A percentile compares a stretch with the other conserved stretches of the same genome.
These are phyloP conservation scores for Therioaphis trifolii DNA, from an alignment of 2,888 invertebrate genomes.

Conservation along the genomic window DNA sequence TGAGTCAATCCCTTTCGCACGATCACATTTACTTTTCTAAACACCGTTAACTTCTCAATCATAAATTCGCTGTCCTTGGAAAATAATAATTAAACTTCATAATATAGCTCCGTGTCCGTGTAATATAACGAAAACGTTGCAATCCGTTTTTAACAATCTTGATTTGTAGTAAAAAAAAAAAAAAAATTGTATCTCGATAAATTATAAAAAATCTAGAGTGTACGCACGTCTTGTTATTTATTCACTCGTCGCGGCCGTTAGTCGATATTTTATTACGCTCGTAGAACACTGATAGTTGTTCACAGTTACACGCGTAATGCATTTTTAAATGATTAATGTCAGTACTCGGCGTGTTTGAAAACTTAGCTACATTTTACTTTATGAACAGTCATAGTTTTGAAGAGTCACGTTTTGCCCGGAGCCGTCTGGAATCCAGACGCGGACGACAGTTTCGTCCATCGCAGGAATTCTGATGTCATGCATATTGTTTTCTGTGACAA, in stretches of 20 bases:
- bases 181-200: too few relatives aligned
- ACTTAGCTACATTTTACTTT: slow-evolving; percentile 10
- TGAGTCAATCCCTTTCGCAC: not conserved
- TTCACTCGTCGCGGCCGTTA: too few relatives aligned
- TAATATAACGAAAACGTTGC: too few relatives aligned
- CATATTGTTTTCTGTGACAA: slow-evolving; percentile 16
- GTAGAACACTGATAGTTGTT: too few relatives aligned
- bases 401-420: slow-evolving; percentile 29
- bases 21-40: not conserved
- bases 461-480: slow-evolving; percentile 12
- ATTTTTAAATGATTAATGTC: not conserved
- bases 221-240: too few relatives aligned
- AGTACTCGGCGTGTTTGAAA: not conserved
- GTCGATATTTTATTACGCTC: too few relatives aligned
- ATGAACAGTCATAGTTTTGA: not conserved
- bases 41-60: not conserved
- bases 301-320: not conserved
- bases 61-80: too few relatives aligned
- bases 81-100: too few relatives aligned
- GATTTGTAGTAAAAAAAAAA: too few relatives aligned
- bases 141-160: too few relatives aligned
- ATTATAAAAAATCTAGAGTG: too few relatives aligned
- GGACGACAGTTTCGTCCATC: not conserved
- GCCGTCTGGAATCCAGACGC: not conserved
- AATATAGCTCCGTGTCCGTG: too few relatives aligned